phyloP scores from a whole-genome alignment of 2,797 vertebrate genomes.

The Danio aesculapii region DNA sequence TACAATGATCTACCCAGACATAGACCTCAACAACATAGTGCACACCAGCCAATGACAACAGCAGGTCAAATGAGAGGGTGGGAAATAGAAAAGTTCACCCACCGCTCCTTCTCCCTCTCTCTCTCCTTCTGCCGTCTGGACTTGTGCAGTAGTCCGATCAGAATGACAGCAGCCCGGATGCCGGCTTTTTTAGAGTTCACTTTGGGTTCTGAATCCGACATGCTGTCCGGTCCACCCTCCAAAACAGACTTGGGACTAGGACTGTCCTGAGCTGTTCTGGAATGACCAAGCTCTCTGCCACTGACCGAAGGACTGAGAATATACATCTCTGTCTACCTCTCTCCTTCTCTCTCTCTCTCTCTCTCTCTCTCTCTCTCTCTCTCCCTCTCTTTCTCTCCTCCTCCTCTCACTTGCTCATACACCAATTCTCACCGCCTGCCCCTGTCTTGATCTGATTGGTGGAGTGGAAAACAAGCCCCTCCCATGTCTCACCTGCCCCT shows the following conservation, averaged over 20 bases:
- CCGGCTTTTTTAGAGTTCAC: constrained; percentile 91
- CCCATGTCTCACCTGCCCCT: constrained; percentile 64
- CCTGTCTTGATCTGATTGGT: constrained; percentile 55
- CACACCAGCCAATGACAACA: constrained; percentile 63
- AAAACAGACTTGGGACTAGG: constrained; percentile 62
- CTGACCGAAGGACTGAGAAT: constrained; percentile 67
- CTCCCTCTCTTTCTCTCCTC: constrained; percentile 57
- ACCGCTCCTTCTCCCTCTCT: constrained; percentile 72
- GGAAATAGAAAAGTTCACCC: constrained; percentile 60
- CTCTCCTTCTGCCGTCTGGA: constrained; percentile 87
- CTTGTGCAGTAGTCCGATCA: constrained; percentile 95
- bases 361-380: constrained; percentile 67
- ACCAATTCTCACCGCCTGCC: constrained; percentile 44
- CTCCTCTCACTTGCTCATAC: constrained; percentile 42
- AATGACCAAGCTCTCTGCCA: constrained; percentile 56
- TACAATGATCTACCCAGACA: not conserved
- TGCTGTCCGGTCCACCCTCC: constrained; percentile 69
- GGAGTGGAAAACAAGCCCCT: constrained; percentile 6
- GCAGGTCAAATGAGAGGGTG: constrained; percentile 29
- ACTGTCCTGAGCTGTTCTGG: constrained; percentile 57
- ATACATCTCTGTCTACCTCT: constrained; percentile 69
- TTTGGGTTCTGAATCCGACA: constrained; percentile 82
- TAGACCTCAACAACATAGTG: not conserved
- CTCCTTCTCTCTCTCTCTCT: constrained; percentile 68
- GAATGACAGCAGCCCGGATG: constrained; percentile 92